These are phyloP conservation scores for Gryon sp. DNA, from an alignment of 1,140 invertebrate genomes.

Conservation along the genomic window DNA sequence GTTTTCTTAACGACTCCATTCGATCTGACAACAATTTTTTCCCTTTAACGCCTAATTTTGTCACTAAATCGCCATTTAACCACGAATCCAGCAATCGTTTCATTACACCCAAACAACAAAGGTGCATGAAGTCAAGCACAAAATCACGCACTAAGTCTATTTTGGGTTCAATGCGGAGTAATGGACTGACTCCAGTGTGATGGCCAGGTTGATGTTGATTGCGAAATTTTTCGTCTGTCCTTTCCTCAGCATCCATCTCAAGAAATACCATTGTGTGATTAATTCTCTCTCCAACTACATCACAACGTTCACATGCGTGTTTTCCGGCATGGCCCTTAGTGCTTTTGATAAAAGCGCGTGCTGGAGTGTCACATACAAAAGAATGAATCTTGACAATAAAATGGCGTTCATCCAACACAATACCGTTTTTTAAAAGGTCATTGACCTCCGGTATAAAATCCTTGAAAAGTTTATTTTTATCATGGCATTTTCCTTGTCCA, in stretches of 20 bases:
- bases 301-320: no score
- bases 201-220: conserved; percentile 3
- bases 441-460: conserved; percentile 12
- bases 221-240: conserved; percentile 19
- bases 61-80: no score
- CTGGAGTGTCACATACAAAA: conserved; percentile 1
- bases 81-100: no score
- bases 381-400: background rate
- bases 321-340: conserved; percentile 5
- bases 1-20: no score
- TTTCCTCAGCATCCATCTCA: background rate
- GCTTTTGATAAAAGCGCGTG: conserved; percentile 1
- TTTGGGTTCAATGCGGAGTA: no score
- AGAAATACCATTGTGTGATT: background rate
- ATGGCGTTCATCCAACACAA: background rate
- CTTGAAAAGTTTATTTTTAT: conserved; percentile 3
- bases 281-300: no score
- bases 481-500: conserved; percentile 1
- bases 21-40: no score
- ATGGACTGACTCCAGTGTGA: no score
- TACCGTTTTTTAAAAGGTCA: background rate
- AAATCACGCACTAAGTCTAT: no score
- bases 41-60: no score
- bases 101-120: no score
- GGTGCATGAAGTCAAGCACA: no score